Evolutionary conservation across 2,797 vertebrate species (phyloP), one percentile per base, ranked within the genome.

Genomic region (Perodicticus potto): DNA sequence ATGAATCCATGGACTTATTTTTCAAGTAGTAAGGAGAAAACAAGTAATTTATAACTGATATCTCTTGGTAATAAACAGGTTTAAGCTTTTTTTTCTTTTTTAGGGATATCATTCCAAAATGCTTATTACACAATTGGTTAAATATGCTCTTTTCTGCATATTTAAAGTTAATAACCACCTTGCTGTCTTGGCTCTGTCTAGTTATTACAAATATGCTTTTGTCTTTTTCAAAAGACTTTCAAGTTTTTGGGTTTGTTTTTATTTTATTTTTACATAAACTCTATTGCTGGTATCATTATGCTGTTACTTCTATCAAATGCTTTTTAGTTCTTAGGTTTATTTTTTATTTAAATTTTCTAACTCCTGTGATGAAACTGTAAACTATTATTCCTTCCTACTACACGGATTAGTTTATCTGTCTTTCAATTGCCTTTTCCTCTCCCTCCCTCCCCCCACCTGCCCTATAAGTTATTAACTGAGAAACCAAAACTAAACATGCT

Each of bases 321-420:
- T 82, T 93, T 89, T 92, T 80, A 40, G 45, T 85, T 95, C 32
- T 93, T 74, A 40, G 23, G 20, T 89, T 76, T 72, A 37, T 85
- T 91, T 91, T 87, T 72, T 85, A 32, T 84, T 91, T 91, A 49
- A 34, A 53, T 94, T 95, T 70, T 86, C 65, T 93, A 27, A 65
- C 61, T 82, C 40, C 40, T 93, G 25, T 34, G 49, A 2, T 88
- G 40, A 73, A 74, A 93, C 22, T 78, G 17, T 74, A 57, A 93
- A 65, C 25, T 29, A 4, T 87, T 86, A 92, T 2, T 73, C 45
- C 59, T 89, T 86, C 5, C 70, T 90, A 11, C 23, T 84, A 29
- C 11, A 49, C 12, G 13, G 49, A 49, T 45, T 8, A 63, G 43
- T 65, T 16, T 67, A 67, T 40, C 4, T 55, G 23, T 86, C 32